Evolutionary conservation across 2,113 vertebrate genomes (phyloP).

Genomic region (Calonectris borealis): DNA sequence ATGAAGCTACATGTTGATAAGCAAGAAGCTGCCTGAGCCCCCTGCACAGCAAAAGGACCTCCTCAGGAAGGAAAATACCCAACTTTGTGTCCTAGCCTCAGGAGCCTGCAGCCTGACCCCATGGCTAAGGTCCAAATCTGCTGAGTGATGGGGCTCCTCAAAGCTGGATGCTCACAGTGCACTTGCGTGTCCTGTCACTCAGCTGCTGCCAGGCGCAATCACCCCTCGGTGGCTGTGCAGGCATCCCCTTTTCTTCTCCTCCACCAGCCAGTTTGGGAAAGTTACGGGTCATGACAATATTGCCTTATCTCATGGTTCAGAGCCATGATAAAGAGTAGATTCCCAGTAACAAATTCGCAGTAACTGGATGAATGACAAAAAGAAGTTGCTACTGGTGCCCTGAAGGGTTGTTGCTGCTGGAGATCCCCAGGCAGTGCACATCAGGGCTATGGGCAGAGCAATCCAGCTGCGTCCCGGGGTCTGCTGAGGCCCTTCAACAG

Average conservation of each 20-base stretch:
- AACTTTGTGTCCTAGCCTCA: not conserved
- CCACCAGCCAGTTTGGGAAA: not conserved
- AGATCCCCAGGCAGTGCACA: not conserved
- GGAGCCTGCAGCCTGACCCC: not conserved
- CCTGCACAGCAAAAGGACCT: not conserved
- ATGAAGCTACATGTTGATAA: not conserved
- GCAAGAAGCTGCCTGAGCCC: not conserved
- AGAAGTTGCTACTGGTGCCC: not conserved
- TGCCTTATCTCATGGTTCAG: not conserved
- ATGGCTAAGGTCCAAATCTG: not conserved
- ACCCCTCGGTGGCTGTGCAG: not conserved
- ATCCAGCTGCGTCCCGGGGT: not conserved
- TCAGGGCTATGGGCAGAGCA: not conserved
- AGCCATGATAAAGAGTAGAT: not conserved
- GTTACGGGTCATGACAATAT: not conserved
- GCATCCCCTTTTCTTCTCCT: not conserved
- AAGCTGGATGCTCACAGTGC: not conserved
- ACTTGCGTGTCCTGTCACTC: not conserved
- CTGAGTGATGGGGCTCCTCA: not conserved
- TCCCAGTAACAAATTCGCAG: not conserved
- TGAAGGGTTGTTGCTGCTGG: not conserved
- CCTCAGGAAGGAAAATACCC: not conserved
- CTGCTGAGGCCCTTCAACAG: not conserved
- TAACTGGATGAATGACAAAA: not conserved
- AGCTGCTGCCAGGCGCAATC: not conserved